Percentiles rank a stretch among this genome's conserved stretches.
Evolutionary conservation across 2,113 vertebrate genomes (phyloP).

Genomic region (Cyanoderma ruficeps): DNA sequence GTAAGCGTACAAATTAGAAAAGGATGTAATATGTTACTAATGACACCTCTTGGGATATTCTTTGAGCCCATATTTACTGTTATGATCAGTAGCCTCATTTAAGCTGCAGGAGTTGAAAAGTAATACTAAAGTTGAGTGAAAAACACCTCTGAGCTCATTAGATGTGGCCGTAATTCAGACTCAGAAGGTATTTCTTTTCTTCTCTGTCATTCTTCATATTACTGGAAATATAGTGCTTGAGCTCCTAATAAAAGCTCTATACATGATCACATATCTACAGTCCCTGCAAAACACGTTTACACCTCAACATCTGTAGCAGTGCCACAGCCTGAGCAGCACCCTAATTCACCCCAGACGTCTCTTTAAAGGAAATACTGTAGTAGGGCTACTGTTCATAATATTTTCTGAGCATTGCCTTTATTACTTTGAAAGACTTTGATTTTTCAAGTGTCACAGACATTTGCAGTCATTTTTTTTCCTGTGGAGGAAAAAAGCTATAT

Average conservation of each 20-base stretch:
- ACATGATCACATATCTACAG: slow-evolving; percentile 67
- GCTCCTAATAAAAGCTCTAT: slow-evolving; percentile 72
- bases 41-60: slow-evolving; percentile 79
- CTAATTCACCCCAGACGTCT: slow-evolving; percentile 78
- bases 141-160: slow-evolving; percentile 78
- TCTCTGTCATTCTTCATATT: slow-evolving; percentile 74
- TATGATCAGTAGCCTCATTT: slow-evolving; percentile 76
- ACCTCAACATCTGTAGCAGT: slow-evolving; percentile 69
- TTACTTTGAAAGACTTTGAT: slow-evolving; percentile 29
- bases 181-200: slow-evolving; percentile 73
- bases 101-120: slow-evolving; percentile 77
- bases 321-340: slow-evolving; percentile 43
- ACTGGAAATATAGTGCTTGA: slow-evolving; percentile 71
- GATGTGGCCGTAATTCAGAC: slow-evolving; percentile 77
- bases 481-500: not conserved
- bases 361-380: slow-evolving; percentile 63
- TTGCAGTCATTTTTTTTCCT: not conserved
- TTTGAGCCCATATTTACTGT: slow-evolving; percentile 73
- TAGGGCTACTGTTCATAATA: slow-evolving; percentile 38
- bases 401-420: slow-evolving; percentile 37
- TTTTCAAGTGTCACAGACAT: slow-evolving; percentile 31
- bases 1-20: slow-evolving; percentile 82
- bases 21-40: slow-evolving; percentile 80
- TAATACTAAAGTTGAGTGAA: slow-evolving; percentile 71
- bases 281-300: slow-evolving; percentile 75